Evolutionary conservation across 1,140 invertebrate genomes (phyloP).

Genomic region (Chlorops oryzae): DNA sequence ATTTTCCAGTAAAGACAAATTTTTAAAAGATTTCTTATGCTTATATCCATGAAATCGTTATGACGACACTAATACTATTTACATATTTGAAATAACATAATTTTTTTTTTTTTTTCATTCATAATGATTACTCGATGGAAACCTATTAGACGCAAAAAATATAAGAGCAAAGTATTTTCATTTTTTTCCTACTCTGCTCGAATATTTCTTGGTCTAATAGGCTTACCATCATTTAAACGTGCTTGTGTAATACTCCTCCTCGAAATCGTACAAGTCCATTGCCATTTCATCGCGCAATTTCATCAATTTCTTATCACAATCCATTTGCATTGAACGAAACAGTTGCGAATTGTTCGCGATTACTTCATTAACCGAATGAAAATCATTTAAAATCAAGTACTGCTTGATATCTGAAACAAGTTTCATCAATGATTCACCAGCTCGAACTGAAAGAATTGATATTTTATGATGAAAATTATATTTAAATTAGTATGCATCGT

Average conservation of each 20-base stretch:
- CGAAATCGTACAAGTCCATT: slow-evolving; percentile 88
- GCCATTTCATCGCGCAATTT: slow-evolving; percentile 90
- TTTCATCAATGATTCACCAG: slow-evolving; percentile 93
- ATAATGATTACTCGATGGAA: no score
- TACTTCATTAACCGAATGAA: slow-evolving; percentile 93
- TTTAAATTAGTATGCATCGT: neutral
- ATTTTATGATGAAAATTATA: neutral
- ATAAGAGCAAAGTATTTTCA: no score
- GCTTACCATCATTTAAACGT: slow-evolving; percentile 82
- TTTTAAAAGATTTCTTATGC: no score
- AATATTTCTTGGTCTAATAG: no score
- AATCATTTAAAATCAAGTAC: slow-evolving; percentile 94
- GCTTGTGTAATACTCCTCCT: slow-evolving; percentile 97
- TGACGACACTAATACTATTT: no score
- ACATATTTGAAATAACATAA: no score
- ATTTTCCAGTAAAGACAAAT: no score
- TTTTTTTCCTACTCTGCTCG: no score
- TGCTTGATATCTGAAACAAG: slow-evolving; percentile 94
- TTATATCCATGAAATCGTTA: no score
- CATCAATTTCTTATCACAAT: slow-evolving; percentile 91
- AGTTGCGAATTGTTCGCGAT: slow-evolving; percentile 86
- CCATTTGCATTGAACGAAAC: slow-evolving; percentile 81
- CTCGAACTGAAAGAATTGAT: slow-evolving; percentile 59
- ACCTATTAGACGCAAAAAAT: no score
- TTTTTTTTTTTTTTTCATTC: no score